Base-by-base conservation (phyloP, 1,140 invertebrate genomes). In the Belonocnema kinseyi region DNA sequence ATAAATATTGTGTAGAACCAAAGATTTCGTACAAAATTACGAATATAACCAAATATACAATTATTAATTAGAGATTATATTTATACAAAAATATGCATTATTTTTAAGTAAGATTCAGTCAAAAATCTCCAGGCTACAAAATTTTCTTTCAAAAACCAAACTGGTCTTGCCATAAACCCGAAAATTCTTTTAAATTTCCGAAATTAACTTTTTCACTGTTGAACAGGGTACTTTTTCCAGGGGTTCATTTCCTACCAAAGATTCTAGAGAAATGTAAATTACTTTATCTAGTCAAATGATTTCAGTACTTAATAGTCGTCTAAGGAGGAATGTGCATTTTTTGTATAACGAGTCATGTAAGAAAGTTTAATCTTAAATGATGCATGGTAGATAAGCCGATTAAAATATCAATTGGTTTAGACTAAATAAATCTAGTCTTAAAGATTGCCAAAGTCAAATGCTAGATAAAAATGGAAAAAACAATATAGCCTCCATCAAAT, bases 241-340 rank as follows among this genome's bases (percentile, higher is more conserved):
- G n/a, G 17, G 71, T 79, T 74, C 46, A 76, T 76, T 84, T 40
- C 26, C 53, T 72, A 90, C 89, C 88, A 90, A 90, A 90, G 85
- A 88, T 82, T 77, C 77, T 77, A 81, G 75, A 75, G 77, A 79
- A 72, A 78, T 82, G 85, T 77, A 77, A 87, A 86, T 88, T 85
- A 88, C 87, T 88, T 89, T 85, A 87, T 91, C 90, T 91, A 91
- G 89, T 91, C 89, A 91, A 88, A 83, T 84, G 81, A 88, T 84
- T 90, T 89, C 81, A 86, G 89, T 91, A 91, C 90, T 91, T 90
- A 91, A 84, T 88, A 88, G 84, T 73, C 78, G 84, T 73, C 78
- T 85, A 83, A 86, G 80, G 88, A 91, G 90, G 89, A 91, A 90
- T 91, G 90, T 91, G 90, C 90, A 90, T 90, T 87, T 88, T 86